Conservation (phyloP, 2,888 invertebrate species). For the Phalangium opilio region DNA sequence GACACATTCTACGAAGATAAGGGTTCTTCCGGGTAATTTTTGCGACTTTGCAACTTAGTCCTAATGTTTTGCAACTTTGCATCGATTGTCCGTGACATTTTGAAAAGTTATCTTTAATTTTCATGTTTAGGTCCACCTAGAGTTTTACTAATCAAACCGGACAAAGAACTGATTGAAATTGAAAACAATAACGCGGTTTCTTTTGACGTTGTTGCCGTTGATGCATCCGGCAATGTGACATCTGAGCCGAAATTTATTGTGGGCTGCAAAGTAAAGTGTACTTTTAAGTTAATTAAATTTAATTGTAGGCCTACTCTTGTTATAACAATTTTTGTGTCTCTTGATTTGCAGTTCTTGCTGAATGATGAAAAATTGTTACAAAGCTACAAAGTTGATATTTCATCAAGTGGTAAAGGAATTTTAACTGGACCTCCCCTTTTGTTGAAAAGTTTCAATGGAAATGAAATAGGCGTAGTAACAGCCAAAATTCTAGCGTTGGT, state of each 20-base stretch:
- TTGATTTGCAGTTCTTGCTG: neutral
- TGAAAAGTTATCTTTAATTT: neutral
- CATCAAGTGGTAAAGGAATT: constrained; percentile 1
- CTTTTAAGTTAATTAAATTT: constrained; percentile 23
- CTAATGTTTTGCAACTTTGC: neutral
- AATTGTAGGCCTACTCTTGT: neutral
- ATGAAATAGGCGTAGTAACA: neutral
- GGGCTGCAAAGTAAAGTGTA: constrained; percentile 21
- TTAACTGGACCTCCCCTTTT: neutral
- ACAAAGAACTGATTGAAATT: constrained; percentile 5
- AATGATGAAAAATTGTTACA: neutral
- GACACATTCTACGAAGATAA: constrained; percentile 27
- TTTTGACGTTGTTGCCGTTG: constrained; percentile 6
- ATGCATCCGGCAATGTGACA: constrained; percentile 9
- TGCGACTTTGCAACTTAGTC: neutral
- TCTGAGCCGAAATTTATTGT: constrained; percentile 5
- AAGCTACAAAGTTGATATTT: neutral
- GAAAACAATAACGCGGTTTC: constrained; percentile 9
- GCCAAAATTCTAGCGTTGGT: neutral
- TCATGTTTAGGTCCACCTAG: constrained; percentile 5
- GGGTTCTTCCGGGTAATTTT: constrained; percentile 27
- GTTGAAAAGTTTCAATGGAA: neutral
- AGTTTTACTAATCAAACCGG: constrained; percentile 5
- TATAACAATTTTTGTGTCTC: neutral
- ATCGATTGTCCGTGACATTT: neutral